Conservation (phyloP, 1,140 invertebrate genomes). For the Condylostylus longicornis region DNA sequence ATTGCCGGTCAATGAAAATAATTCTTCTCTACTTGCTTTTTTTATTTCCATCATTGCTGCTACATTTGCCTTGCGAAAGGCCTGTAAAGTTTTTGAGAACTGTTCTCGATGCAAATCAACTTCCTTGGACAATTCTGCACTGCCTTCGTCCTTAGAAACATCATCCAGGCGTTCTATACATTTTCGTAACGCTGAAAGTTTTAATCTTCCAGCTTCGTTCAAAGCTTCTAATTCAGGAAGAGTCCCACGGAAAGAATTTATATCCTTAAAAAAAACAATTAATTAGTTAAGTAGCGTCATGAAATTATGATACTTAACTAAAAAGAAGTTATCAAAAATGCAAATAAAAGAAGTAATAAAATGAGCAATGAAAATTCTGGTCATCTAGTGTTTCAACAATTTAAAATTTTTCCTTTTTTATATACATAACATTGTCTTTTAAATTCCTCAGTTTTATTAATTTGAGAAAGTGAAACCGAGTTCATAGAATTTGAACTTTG, state of each 20-base stretch:
- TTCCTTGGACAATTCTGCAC: conserved; percentile 43
- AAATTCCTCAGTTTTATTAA: too few relatives aligned
- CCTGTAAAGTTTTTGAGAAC: conserved; percentile 48
- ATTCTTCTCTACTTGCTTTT: conserved; percentile 51
- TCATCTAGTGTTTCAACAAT: background rate
- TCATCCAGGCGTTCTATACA: conserved; percentile 50
- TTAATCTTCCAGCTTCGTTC: conserved; percentile 53
- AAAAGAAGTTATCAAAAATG: conserved; percentile 1
- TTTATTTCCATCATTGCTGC: conserved; percentile 57
- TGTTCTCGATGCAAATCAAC: conserved; percentile 52
- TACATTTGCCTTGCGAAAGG: conserved; percentile 65
- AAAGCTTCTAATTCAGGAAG: conserved; percentile 50
- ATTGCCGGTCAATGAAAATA: conserved; percentile 42
- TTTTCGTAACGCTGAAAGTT: conserved; percentile 46
- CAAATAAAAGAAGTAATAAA: conserved; percentile 4
- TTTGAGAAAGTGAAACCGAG: too few relatives aligned
- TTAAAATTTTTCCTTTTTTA: background rate
- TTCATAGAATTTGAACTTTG: too few relatives aligned
- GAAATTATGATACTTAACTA: too few relatives aligned
- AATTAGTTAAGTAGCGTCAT: conserved; percentile 2
- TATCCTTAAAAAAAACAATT: conserved; percentile 38
- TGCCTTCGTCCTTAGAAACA: conserved; percentile 48
- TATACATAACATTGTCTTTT: too few relatives aligned
- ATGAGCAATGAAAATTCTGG: background rate
- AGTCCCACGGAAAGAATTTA: conserved; percentile 48